These are phyloP conservation scores for Malurus alboscapulatus DNA, from an alignment of 2,113 vertebrate species.

Conservation along the genomic window DNA sequence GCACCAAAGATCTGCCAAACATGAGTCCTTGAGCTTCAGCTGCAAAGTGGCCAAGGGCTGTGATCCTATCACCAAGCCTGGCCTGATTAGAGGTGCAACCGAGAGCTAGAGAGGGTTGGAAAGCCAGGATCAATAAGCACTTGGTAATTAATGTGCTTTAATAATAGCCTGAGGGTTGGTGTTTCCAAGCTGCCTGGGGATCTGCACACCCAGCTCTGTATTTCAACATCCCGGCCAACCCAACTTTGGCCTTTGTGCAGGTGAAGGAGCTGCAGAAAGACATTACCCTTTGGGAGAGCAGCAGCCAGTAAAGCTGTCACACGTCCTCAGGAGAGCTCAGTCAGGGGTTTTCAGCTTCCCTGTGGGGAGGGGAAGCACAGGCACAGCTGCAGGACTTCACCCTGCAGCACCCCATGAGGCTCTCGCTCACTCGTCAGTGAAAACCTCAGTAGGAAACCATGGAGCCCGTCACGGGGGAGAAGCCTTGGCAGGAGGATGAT, in stretches of 20 bases:
- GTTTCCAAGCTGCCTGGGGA: neutral
- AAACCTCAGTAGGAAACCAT: neutral
- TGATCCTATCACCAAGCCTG: neutral
- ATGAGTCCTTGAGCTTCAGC: neutral
- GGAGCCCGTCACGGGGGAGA: neutral
- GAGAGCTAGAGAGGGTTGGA: neutral
- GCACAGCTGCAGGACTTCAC: neutral
- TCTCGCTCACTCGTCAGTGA: rapidly evolving
- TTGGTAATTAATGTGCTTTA: constrained; percentile 36
- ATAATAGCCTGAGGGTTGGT: constrained; percentile 1
- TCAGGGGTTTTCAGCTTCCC: neutral
- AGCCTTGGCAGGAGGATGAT: constrained; percentile 9
- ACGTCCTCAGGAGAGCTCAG: rapidly evolving
- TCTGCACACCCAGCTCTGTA: rapidly evolving
- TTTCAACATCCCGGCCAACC: neutral
- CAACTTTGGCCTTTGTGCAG: neutral
- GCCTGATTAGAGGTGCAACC: neutral
- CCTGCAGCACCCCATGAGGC: neutral
- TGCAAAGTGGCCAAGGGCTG: rapidly evolving
- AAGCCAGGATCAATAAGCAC: constrained; percentile 14
- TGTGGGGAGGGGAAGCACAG: neutral
- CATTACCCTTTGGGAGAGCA: rapidly evolving
- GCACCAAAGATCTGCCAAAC: neutral
- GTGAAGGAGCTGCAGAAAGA: neutral
- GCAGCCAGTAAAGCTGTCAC: neutral